A percentile compares a stretch with the other conserved stretches of the same genome.
These are phyloP conservation scores for Thymelicus sylvestris DNA, from an alignment of 2,888 invertebrate genomes.

Conservation along the genomic window DNA sequence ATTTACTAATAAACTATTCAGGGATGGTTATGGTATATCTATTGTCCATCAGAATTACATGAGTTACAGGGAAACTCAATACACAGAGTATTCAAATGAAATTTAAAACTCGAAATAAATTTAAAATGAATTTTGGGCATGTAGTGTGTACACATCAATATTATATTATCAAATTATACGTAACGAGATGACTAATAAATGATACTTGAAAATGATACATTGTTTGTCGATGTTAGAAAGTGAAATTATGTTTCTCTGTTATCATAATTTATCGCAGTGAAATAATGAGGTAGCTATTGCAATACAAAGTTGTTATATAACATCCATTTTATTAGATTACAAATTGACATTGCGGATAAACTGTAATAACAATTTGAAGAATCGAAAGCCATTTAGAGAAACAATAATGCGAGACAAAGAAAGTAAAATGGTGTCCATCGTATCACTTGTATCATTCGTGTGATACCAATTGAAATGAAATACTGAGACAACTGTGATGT, in stretches of 20 bases:
- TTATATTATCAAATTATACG: constrained; percentile 8
- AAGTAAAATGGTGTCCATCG: constrained; percentile 9
- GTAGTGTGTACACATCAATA: constrained; percentile 7
- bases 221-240: constrained; percentile 34
- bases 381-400: neutral
- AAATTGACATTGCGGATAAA: neutral
- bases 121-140: too few species aligned
- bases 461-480: constrained; percentile 33
- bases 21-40: constrained; percentile 14
- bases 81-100: too few species aligned
- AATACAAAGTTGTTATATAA: constrained; percentile 2
- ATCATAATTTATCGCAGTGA: constrained; percentile 22
- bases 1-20: constrained; percentile 13
- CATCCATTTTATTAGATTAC: neutral
- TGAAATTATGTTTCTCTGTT: constrained; percentile 19
- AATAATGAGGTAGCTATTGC: constrained; percentile 15
- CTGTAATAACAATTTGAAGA: neutral
- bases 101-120: too few species aligned
- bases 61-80: too few species aligned
- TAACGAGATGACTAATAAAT: constrained; percentile 35
- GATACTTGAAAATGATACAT: constrained; percentile 29
- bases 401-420: constrained; percentile 3
- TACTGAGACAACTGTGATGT: constrained; percentile 17
- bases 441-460: constrained; percentile 10
- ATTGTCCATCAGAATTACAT: neutral